Percentiles rank a stretch among this genome's conserved stretches.
Conservation (phyloP, 2,113 vertebrate genomes). For the Sebastes fasciatus region DNA sequence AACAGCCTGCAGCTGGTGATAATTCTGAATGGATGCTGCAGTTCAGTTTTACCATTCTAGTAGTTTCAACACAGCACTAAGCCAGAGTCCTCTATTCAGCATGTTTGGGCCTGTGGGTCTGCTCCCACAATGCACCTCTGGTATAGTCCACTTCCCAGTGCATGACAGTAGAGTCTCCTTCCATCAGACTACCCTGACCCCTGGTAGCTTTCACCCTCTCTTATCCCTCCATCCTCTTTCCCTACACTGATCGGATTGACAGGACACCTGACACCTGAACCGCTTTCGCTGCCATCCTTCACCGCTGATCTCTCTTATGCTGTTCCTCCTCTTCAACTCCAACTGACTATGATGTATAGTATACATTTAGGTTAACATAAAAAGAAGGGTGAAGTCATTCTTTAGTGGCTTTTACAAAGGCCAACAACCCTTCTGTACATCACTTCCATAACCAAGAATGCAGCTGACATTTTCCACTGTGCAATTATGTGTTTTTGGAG, state of each 20-base stretch:
- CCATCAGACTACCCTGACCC: conserved; percentile 30
- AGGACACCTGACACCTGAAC: conserved; percentile 14
- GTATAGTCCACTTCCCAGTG: conserved; percentile 14
- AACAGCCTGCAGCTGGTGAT: neutral
- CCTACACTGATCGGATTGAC: conserved; percentile 64
- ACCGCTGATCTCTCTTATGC: neutral
- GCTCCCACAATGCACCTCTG: conserved; percentile 36
- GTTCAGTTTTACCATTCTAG: conserved; percentile 18
- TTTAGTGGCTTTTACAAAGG: neutral
- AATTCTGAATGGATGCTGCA: conserved; percentile 30
- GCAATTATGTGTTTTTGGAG: neutral
- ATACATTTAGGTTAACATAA: conserved; percentile 3
- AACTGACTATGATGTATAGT: neutral
- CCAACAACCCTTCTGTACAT: neutral
- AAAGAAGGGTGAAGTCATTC: neutral
- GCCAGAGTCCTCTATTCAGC: conserved; percentile 37
- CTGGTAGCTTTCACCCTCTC: conserved; percentile 11
- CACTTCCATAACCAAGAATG: neutral
- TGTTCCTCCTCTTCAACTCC: neutral
- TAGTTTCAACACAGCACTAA: conserved; percentile 5
- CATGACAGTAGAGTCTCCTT: conserved; percentile 26
- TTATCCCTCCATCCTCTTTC: conserved; percentile 58
- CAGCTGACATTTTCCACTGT: neutral
- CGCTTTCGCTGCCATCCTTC: conserved; percentile 19
- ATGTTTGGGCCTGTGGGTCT: conserved; percentile 39